Conservation (phyloP, 1,140 invertebrate genomes). For the Papilio xuthus region DNA sequence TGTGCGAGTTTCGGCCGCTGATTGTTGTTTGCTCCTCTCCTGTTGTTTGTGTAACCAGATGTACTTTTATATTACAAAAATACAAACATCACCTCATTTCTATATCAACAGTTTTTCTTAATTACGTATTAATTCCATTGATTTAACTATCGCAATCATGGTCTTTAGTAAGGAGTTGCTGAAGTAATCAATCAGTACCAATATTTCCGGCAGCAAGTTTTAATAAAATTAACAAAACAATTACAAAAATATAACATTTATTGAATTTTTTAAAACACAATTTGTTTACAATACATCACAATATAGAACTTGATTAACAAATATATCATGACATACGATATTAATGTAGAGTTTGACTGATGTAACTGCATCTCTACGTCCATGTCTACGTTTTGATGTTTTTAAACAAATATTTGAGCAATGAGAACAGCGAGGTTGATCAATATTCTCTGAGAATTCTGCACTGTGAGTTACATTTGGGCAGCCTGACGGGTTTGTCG, state of each 20-base stretch:
- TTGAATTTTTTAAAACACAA: background rate
- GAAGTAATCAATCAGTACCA: too few relatives aligned
- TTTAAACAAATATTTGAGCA: too few relatives aligned
- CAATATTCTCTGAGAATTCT: constrained; percentile 57
- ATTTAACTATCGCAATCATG: too few relatives aligned
- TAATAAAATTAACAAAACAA: background rate
- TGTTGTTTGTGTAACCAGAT: constrained; percentile 20
- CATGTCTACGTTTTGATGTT: too few relatives aligned
- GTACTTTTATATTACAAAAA: background rate
- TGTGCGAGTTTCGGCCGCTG: constrained; percentile 48
- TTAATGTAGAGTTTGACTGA: too few relatives aligned
- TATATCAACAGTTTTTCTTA: too few relatives aligned
- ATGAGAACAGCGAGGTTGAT: too few relatives aligned
- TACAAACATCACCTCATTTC: background rate
- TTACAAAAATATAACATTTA: background rate
- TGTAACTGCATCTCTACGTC: too few relatives aligned
- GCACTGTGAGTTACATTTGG: constrained; percentile 66
- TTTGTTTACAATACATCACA: background rate
- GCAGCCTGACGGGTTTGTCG: constrained; percentile 38
- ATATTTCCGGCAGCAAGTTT: too few relatives aligned
- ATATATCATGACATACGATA: too few relatives aligned
- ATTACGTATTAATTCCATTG: too few relatives aligned
- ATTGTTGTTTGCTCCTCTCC: constrained; percentile 55
- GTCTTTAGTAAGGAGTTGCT: too few relatives aligned
- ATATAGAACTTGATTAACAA: background rate